A percentile compares a stretch with the other conserved stretches of the same genome.
These are phyloP conservation scores for Macaria notata DNA, from an alignment of 2,888 invertebrate species.

Conservation along the genomic window DNA sequence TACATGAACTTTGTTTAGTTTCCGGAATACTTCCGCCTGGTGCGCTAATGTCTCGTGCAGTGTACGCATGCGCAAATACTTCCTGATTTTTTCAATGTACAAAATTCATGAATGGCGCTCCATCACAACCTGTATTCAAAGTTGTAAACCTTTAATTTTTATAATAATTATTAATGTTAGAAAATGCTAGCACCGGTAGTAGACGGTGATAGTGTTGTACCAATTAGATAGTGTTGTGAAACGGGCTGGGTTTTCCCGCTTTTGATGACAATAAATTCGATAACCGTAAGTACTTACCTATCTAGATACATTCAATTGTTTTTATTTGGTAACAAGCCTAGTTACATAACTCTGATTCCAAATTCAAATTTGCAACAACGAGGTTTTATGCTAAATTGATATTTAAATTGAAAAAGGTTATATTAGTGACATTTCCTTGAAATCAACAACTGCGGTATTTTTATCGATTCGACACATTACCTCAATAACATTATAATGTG, in stretches of 20 bases:
- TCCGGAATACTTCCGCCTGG: slow-evolving; percentile 36
- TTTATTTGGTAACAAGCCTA: slow-evolving; percentile 36
- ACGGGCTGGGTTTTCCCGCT: slow-evolving; percentile 51
- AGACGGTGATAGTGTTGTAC: slow-evolving; percentile 59
- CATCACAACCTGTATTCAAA: slow-evolving; percentile 58
- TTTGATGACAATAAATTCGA: slow-evolving; percentile 65
- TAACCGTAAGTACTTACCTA: slow-evolving; percentile 53
- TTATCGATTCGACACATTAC: slow-evolving; percentile 78
- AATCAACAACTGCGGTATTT: slow-evolving; percentile 81
- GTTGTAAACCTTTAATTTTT: slow-evolving; percentile 52
- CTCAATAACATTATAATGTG: slow-evolving; percentile 51
- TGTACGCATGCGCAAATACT: slow-evolving; percentile 67
- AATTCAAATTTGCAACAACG: slow-evolving; percentile 5
- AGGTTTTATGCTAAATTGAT: neutral
- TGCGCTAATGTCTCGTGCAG: slow-evolving; percentile 38
- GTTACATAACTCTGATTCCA: slow-evolving; percentile 22
- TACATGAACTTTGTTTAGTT: neutral
- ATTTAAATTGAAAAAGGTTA: neutral
- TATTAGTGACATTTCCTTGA: slow-evolving; percentile 49
- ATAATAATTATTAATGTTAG: slow-evolving; percentile 57
- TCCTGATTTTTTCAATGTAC: slow-evolving; percentile 59
- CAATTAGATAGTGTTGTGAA: slow-evolving; percentile 73
- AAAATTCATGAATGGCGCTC: slow-evolving; percentile 75
- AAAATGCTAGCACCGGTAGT: slow-evolving; percentile 67
- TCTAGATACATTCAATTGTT: slow-evolving; percentile 42